A percentile compares a stretch with the other conserved stretches of the same genome.
Conservation (phyloP, 2,113 vertebrate genomes). For the Anoplopoma fimbria region DNA sequence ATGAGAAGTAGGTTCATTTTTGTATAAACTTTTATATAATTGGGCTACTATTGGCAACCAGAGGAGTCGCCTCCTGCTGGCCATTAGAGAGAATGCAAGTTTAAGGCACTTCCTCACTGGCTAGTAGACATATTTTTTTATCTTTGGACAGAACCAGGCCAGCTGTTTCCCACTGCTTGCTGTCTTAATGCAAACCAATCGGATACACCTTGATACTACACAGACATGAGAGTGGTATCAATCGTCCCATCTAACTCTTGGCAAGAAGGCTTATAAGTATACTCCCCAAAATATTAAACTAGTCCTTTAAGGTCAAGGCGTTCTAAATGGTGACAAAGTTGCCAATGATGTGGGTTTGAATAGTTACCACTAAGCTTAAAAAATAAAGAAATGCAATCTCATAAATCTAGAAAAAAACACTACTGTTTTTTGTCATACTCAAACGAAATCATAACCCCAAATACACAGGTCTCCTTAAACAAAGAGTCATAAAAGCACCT, state of each 20-base stretch:
- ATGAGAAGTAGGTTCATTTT: too few species aligned
- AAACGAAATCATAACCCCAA: background rate
- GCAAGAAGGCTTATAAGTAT: background rate
- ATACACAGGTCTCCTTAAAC: slow-evolving; percentile 4
- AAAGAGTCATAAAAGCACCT: background rate
- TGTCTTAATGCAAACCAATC: too few species aligned
- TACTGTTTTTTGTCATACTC: background rate
- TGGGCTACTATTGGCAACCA: too few species aligned
- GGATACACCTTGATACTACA: too few species aligned
- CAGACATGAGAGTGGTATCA: background rate
- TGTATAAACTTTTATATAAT: too few species aligned
- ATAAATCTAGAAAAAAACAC: background rate
- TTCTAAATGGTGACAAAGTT: background rate
- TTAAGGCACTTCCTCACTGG: too few species aligned
- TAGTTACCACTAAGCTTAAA: background rate
- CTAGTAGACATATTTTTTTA: background rate
- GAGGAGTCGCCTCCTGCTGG: too few species aligned
- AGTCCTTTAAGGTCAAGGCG: background rate
- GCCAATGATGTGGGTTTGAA: background rate
- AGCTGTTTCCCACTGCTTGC: too few species aligned
- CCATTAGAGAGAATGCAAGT: too few species aligned
- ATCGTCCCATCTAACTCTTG: background rate
- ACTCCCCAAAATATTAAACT: background rate
- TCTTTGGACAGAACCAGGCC: too few species aligned
- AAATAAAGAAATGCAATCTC: too few species aligned